Conservation (phyloP, 2,797 vertebrate species). For the Manis crassicaudata region DNA sequence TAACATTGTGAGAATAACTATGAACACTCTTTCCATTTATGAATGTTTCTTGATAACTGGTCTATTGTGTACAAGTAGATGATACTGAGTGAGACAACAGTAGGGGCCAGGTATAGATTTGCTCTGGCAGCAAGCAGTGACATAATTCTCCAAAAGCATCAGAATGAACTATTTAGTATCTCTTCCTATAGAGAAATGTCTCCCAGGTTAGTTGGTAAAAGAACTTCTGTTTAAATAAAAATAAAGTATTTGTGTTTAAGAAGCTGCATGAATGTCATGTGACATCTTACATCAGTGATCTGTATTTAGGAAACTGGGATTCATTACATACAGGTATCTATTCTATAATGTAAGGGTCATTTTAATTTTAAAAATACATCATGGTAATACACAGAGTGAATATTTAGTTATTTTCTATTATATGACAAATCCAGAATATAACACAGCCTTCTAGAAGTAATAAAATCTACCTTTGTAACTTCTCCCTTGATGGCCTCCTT, state of each 20-base stretch:
- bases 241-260: not conserved
- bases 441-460: not conserved
- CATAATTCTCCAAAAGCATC: not conserved
- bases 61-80: not conserved
- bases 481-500: not conserved
- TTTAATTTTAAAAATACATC: slow-evolving; percentile 44
- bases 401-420: slow-evolving; percentile 36
- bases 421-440: not conserved
- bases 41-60: not conserved
- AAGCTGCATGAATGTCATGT: not conserved
- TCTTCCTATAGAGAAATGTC: not conserved
- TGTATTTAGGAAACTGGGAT: not conserved
- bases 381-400: not conserved
- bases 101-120: not conserved
- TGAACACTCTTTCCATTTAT: not conserved
- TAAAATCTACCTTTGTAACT: not conserved
- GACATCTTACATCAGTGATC: not conserved
- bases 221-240: slow-evolving; percentile 5
- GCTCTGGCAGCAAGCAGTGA: not conserved
- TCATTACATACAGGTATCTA: not conserved
- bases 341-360: not conserved
- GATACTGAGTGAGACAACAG: not conserved
- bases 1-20: not conserved
- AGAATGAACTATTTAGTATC: not conserved
- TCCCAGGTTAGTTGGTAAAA: not conserved